Base-by-base conservation (phyloP, 2,888 invertebrate genomes). In the Tubulanus polymorphus region DNA sequence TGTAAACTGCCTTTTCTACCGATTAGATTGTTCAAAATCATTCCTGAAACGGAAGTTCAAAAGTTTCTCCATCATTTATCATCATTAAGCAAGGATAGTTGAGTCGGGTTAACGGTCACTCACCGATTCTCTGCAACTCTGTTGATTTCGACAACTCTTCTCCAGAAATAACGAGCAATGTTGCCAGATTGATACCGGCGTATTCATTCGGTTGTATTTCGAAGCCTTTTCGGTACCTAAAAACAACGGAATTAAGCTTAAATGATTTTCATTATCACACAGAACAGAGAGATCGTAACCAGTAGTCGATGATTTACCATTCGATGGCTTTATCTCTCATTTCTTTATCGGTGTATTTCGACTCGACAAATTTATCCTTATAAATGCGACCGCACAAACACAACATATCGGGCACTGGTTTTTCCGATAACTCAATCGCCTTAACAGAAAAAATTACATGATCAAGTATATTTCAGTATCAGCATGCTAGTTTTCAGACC, bases 171-270 rank as follows among this genome's bases (percentile, higher is more conserved):
- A 97, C 95, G 56, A 99, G 83, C 37, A 99, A 83, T 1, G 99
- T 99, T 35, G 97, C 97, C 71, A 99, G 84, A 83, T 99, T 99
- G 61, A 99, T 96, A 54, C 97, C 99, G 27, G 97, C 96, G 82
- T 97, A 99, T 82, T 97, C 97, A 79, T 97, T 94, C 1, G 96
- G 97, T 77, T 97, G 96, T 48, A 95, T 90, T 80, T 96, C 93
- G 78, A 99, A 99, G 49, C 78, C 95, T 80, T 93, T 91, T 67
- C 94, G 85, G 78, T 96, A 96, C 79, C 80, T 80, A 53, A 32
- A 30, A 32, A 45, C 25, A 48, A 20, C 15, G 30, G 1, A 23
- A 18, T 10, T 41, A 18, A 37, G 12, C 26, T 25, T 1, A 23
- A 6, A 15, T 10, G 50, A 28, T 3, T n/a, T 37, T 0, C n/a